Evolutionary conservation across 2,888 invertebrate species (phyloP).

Genomic region (Caradrina clavipalpis): DNA sequence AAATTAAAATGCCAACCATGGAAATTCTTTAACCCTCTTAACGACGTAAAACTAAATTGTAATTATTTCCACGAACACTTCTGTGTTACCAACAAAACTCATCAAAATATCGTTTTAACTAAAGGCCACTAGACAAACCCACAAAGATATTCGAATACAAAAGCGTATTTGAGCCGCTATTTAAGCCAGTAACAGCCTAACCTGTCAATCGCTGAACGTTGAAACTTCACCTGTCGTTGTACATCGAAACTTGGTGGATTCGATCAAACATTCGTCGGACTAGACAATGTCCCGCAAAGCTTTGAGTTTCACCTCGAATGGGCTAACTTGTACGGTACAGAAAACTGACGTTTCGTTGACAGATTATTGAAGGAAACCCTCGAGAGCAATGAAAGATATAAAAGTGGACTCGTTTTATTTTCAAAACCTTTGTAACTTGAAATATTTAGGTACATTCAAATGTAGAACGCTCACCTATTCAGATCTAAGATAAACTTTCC

Average conservation of each 20-base stretch:
- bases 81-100: not conserved
- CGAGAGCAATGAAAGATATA: slow-evolving; percentile 16
- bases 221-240: slow-evolving; percentile 51
- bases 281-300: slow-evolving; percentile 42
- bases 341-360: slow-evolving; percentile 48
- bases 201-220: slow-evolving; percentile 45
- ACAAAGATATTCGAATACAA: slow-evolving; percentile 49
- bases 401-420: slow-evolving; percentile 8
- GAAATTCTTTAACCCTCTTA: not conserved
- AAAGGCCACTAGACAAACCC: slow-evolving; percentile 41
- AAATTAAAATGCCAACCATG: not conserved
- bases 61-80: slow-evolving; percentile 27
- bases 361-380: slow-evolving; percentile 26
- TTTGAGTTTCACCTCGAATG: slow-evolving; percentile 28
- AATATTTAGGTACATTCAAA: slow-evolving; percentile 13
- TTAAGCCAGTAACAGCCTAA: slow-evolving; percentile 27
- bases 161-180: slow-evolving; percentile 17
- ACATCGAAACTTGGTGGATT: slow-evolving; percentile 51
- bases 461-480: slow-evolving; percentile 4
- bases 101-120: slow-evolving; percentile 43
- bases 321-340: slow-evolving; percentile 33
- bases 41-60: slow-evolving; percentile 2
- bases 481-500: slow-evolving; percentile 7
- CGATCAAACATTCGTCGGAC: slow-evolving; percentile 53
- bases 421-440: slow-evolving; percentile 12